Evolutionary conservation across 2,113 vertebrate genomes (phyloP).

Genomic region (Cyanoderma ruficeps): DNA sequence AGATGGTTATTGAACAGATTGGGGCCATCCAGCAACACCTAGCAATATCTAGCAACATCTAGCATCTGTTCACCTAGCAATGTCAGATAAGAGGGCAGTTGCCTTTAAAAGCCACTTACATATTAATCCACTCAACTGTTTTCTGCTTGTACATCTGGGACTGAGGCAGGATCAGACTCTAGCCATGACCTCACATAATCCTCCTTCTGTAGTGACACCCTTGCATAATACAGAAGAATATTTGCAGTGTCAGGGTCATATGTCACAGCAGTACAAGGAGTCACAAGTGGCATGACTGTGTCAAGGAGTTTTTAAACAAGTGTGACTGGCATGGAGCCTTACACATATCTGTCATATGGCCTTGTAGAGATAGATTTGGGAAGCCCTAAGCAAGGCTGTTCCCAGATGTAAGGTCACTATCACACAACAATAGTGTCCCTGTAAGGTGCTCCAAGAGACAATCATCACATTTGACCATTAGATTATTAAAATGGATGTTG

Average conservation of each 20-base stretch:
- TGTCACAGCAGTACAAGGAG: neutral
- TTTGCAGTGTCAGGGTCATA: conserved; percentile 2
- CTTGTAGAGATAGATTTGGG: neutral
- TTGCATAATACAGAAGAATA: conserved; percentile 45
- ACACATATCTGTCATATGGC: neutral
- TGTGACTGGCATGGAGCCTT: neutral
- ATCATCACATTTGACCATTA: neutral
- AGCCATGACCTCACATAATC: conserved; percentile 23
- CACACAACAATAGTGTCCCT: neutral
- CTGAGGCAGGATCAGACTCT: conserved; percentile 39
- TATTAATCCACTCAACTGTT: conserved; percentile 51
- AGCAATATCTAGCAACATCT: conserved; percentile 8
- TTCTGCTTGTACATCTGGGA: conserved; percentile 36
- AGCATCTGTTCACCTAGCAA: conserved; percentile 18
- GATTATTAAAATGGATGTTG: conserved; percentile 19
- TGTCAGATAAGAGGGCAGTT: conserved; percentile 26
- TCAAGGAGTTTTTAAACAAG: conserved; percentile 21
- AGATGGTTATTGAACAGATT: neutral
- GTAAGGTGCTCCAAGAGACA: neutral
- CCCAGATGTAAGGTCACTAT: conserved; percentile 3
- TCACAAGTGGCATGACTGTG: conserved; percentile 8
- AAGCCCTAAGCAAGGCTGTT: neutral
- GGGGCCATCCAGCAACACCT: neutral
- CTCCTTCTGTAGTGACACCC: conserved; percentile 30
- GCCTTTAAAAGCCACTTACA: conserved; percentile 52